Conservation (phyloP, 2,797 vertebrate species). For the Anomalospiza imberbis region DNA sequence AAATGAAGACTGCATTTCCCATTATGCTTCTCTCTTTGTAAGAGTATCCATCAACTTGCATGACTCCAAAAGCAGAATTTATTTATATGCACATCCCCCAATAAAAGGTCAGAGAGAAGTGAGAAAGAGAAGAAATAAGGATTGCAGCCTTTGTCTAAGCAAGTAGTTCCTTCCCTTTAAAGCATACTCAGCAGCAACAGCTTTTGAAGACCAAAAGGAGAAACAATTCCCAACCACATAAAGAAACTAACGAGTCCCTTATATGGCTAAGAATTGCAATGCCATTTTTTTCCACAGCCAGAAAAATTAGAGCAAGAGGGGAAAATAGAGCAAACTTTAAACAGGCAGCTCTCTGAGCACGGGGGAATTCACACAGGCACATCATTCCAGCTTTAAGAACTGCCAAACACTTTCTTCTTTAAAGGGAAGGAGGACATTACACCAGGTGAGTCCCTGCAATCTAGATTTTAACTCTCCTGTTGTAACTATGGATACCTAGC, state of each 20-base stretch:
- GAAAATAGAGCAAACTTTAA: conserved; percentile 50
- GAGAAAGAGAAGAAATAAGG: conserved; percentile 27
- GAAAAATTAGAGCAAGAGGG: conserved; percentile 48
- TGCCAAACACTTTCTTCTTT: conserved; percentile 28
- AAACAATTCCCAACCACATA: conserved; percentile 46
- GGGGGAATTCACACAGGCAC: neutral
- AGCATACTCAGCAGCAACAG: neutral
- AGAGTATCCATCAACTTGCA: conserved; percentile 18
- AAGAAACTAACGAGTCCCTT: conserved; percentile 55
- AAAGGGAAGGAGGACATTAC: conserved; percentile 53
- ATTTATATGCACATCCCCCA: neutral
- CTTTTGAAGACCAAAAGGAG: conserved; percentile 52
- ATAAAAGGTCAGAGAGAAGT: conserved; percentile 33
- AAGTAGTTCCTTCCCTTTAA: conserved; percentile 16
- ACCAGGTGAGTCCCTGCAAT: conserved; percentile 48
- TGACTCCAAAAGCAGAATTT: neutral
- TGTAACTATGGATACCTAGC: conserved; percentile 58
- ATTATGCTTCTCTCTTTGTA: neutral
- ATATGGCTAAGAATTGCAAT: conserved; percentile 26
- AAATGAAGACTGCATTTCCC: conserved; percentile 39
- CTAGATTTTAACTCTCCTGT: conserved; percentile 20
- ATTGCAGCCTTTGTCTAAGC: neutral
- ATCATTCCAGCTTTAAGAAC: conserved; percentile 29
- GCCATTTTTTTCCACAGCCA: neutral
- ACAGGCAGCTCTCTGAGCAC: neutral